Evolutionary conservation across 2,113 vertebrate species (phyloP).

Genomic region (Sapajus apella): DNA sequence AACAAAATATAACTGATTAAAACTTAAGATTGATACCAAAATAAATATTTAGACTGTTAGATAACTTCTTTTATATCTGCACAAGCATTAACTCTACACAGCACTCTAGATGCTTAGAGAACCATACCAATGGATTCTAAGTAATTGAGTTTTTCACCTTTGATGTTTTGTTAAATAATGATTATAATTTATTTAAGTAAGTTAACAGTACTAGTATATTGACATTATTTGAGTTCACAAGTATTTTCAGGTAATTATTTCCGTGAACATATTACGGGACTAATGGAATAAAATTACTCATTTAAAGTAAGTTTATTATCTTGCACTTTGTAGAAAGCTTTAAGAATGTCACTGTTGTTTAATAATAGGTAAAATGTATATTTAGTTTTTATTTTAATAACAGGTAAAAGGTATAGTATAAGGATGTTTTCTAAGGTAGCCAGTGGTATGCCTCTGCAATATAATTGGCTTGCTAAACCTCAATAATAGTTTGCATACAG

Average conservation of each 20-base stretch:
- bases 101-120: constrained; percentile 19
- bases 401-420: constrained; percentile 63
- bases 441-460: constrained; percentile 41
- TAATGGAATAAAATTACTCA: constrained; percentile 77
- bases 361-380: constrained; percentile 58
- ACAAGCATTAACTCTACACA: constrained; percentile 27
- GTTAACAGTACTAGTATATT: constrained; percentile 46
- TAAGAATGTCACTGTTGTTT: constrained; percentile 64
- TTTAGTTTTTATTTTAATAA: constrained; percentile 68
- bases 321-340: constrained; percentile 68
- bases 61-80: constrained; percentile 49
- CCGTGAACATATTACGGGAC: constrained; percentile 65
- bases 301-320: constrained; percentile 68
- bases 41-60: constrained; percentile 75
- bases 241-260: constrained; percentile 61
- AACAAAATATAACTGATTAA: constrained; percentile 58
- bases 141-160: constrained; percentile 11
- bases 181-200: constrained; percentile 63
- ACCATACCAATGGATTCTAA: constrained; percentile 41
- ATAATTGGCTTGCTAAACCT: neutral
- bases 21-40: constrained; percentile 62
- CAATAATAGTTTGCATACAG: constrained; percentile 57
- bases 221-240: constrained; percentile 46
- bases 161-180: constrained; percentile 55
- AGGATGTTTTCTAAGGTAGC: constrained; percentile 35